Conservation (phyloP, 2,113 vertebrate species). For the Albula goreensis region DNA sequence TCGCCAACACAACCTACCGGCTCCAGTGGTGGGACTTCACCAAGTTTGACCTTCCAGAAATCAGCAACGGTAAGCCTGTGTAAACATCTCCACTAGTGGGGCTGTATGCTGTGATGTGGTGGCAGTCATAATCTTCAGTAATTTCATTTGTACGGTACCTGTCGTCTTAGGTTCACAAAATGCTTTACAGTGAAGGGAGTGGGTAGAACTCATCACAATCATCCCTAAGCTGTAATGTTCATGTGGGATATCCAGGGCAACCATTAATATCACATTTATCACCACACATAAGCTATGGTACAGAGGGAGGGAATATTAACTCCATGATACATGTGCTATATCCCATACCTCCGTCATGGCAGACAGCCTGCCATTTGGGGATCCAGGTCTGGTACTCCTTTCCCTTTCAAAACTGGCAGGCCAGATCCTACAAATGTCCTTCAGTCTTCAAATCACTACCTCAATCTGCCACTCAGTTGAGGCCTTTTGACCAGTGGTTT, state of each 20-base stretch:
- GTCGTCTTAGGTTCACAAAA: neutral
- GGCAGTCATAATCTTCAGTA: neutral
- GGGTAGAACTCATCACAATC: too few species aligned
- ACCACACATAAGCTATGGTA: neutral
- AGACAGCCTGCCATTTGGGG: neutral
- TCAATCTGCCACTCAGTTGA: neutral
- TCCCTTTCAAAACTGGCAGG: neutral
- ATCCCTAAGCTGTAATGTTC: too few species aligned
- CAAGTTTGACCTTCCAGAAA: conserved; percentile 96
- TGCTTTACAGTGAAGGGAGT: too few species aligned
- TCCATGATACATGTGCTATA: neutral
- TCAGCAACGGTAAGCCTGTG: conserved; percentile 88
- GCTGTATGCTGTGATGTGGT: neutral
- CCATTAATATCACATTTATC: too few species aligned
- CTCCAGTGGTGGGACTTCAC: conserved; percentile 99
- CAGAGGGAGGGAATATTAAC: neutral
- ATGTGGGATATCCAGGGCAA: too few species aligned
- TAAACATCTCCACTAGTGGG: neutral
- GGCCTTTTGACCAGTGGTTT: neutral
- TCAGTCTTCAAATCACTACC: neutral
- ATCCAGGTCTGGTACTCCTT: too few species aligned
- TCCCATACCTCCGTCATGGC: neutral
- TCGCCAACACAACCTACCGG: conserved; percentile 95
- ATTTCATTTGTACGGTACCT: neutral
- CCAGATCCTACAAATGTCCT: neutral